These are phyloP conservation scores for Leptopilina clavipes DNA, from an alignment of 1,140 invertebrate species.

Conservation along the genomic window DNA sequence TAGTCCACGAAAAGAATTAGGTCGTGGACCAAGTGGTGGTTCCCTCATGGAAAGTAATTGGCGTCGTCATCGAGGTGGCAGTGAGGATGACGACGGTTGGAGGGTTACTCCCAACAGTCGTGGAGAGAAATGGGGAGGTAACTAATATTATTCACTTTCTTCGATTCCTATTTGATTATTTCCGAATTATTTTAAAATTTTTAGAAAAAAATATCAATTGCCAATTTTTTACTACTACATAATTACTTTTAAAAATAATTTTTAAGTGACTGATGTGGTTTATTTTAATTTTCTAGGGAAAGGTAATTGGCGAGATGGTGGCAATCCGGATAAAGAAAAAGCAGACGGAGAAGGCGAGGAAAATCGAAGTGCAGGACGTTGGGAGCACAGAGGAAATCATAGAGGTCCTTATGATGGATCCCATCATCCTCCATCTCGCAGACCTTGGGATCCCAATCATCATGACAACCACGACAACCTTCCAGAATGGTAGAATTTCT, in stretches of 20 bases:
- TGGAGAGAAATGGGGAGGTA: constrained; percentile 75
- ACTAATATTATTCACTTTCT: constrained; percentile 53
- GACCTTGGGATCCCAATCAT: constrained; percentile 72
- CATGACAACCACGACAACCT: constrained; percentile 79
- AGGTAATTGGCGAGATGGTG: constrained; percentile 82
- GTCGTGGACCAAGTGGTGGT: constrained; percentile 73
- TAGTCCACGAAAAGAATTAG: constrained; percentile 79
- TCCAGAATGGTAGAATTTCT: constrained; percentile 79
- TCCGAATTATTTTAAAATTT: too few species aligned
- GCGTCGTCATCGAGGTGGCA: constrained; percentile 76
- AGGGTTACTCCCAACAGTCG: constrained; percentile 62
- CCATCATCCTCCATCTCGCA: constrained; percentile 68
- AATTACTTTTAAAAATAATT: too few species aligned
- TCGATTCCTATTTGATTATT: too few species aligned
- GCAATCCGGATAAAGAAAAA: constrained; percentile 69
- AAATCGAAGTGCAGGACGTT: constrained; percentile 66
- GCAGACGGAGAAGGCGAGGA: constrained; percentile 66
- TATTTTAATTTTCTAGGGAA: constrained; percentile 58
- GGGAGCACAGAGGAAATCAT: constrained; percentile 74
- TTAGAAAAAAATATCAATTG: too few species aligned
- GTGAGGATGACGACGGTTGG: constrained; percentile 80
- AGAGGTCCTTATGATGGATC: constrained; percentile 68
- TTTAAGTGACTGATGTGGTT: background rate
- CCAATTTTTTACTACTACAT: too few species aligned
- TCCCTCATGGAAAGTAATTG: constrained; percentile 79